phyloP scores from a whole-genome alignment of 2,888 invertebrate species.

The Drepanosiphum platanoidis region DNA sequence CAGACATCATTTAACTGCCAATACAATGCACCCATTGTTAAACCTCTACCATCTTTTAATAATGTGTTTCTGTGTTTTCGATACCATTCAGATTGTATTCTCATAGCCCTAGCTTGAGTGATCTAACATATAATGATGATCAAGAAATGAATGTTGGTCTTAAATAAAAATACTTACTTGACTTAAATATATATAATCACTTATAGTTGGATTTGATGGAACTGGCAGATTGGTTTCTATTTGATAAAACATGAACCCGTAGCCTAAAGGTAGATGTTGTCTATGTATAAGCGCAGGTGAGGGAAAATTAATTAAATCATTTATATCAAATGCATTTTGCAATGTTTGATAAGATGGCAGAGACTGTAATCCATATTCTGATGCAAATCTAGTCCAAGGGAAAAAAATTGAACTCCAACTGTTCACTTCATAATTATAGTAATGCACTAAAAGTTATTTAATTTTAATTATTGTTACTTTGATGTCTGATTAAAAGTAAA shows the following conservation, averaged over 20 bases:
- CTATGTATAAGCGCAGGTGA: constrained; percentile 79
- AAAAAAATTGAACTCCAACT: constrained; percentile 83
- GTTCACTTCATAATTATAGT: constrained; percentile 85
- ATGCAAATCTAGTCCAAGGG: constrained; percentile 86
- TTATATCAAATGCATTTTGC: constrained; percentile 71
- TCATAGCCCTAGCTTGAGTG: constrained; percentile 87
- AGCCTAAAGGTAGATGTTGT: constrained; percentile 87
- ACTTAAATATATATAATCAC: constrained; percentile 81
- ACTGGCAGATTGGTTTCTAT: constrained; percentile 75
- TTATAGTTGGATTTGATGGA: constrained; percentile 72
- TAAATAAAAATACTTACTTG: constrained; percentile 73
- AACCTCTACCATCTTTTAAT: constrained; percentile 71
- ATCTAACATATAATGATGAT: constrained; percentile 67
- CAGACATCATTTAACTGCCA: constrained; percentile 99
- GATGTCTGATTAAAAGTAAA: not conserved
- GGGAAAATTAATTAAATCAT: constrained; percentile 69
- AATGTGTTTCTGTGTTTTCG: constrained; percentile 72
- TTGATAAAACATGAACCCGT: constrained; percentile 73
- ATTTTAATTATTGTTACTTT: not conserved
- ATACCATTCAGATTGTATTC: constrained; percentile 86
- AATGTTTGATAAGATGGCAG: constrained; percentile 80
- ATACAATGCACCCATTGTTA: constrained; percentile 96
- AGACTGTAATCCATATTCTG: constrained; percentile 96
- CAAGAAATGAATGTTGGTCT: not conserved
- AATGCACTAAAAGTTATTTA: constrained; percentile 76